Conservation (phyloP, 2,888 invertebrate species). For the Acleris holmiana region DNA sequence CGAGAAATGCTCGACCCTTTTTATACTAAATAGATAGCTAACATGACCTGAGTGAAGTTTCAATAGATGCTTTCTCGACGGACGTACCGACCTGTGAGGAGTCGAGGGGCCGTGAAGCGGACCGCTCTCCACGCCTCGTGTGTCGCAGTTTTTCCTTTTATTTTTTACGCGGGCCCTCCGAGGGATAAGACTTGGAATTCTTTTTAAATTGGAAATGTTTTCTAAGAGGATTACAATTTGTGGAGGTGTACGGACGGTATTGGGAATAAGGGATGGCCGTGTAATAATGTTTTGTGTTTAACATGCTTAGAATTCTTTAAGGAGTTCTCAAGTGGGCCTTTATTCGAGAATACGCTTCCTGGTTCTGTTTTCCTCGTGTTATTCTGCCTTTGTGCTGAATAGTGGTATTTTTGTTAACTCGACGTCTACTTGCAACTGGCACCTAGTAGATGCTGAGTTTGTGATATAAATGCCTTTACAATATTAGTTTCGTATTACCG, state of each 20-base stretch:
- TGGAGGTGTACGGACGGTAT: constrained; percentile 73
- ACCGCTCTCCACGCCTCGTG: constrained; percentile 55
- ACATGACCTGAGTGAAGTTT: constrained; percentile 84
- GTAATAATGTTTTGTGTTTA: constrained; percentile 66
- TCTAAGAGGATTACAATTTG: constrained; percentile 84
- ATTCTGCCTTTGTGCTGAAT: neutral
- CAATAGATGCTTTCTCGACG: constrained; percentile 83
- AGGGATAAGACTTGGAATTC: constrained; percentile 81
- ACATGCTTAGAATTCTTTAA: constrained; percentile 59
- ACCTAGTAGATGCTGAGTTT: neutral
- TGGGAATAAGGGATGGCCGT: constrained; percentile 71
- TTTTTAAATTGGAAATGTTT: constrained; percentile 85
- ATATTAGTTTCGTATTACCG: no score
- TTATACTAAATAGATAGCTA: constrained; percentile 85
- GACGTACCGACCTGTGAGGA: constrained; percentile 82
- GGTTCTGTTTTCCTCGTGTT: constrained; percentile 17
- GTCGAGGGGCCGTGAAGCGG: constrained; percentile 70
- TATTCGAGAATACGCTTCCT: constrained; percentile 35
- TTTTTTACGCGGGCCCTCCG: constrained; percentile 82
- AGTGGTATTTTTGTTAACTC: neutral
- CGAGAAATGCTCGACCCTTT: constrained; percentile 81
- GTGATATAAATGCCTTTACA: neutral
- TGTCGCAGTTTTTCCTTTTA: constrained; percentile 81
- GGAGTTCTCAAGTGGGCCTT: constrained; percentile 53
- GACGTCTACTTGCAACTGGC: neutral